Base-by-base conservation (phyloP, 2,113 vertebrate species). In the Ondatra zibethicus region DNA sequence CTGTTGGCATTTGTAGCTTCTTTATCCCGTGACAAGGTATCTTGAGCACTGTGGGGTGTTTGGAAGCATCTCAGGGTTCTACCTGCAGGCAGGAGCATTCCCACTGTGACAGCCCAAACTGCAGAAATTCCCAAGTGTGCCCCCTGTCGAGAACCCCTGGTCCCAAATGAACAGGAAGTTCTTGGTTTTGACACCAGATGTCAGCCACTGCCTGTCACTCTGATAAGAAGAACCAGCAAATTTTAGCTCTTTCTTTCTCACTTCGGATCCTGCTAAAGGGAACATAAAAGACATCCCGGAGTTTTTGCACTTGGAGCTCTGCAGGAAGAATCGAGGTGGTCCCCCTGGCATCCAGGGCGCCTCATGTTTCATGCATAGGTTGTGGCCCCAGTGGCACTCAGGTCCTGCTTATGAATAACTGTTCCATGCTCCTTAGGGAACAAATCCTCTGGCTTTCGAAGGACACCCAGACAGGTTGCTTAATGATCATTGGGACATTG, bases 391-490 rank as follows among this genome's bases (percentile, higher is more conserved):
- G 0, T 12, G 93, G 73, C 5, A 58, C 31, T 81, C 70, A 23
- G 50, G 87, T 66, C 94, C 88, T 0, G 0, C 70, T 10, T 65
- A 23, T 73, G 92, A 96, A 94, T 33, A 96, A 5, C 77, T 91
- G 52, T 45, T 25, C 72, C 65, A 3, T 68, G 88, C 50, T 97
- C 61, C 86, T 92, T 8, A 0, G 91, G 98, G 84, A 96, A 47
- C 13, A 73, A 61, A 82, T 85, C 39, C 72, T 63, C 61, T n/a
- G 72, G 42, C 76, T 96, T 96, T 91, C 25, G 47, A 93, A 97
- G 96, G 97, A 95, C 84, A 27, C 65, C 96, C 31, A 89, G 96
- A 68, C 96, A 97, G 96, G 75, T 78, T 95, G 97, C 94, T 94
- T 92, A 91, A 88, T 89, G 97, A 96, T 94, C 97, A 70, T 5